These are phyloP conservation scores for Trachymyrmex cornetzi DNA, from an alignment of 1,140 invertebrate genomes.

Conservation along the genomic window DNA sequence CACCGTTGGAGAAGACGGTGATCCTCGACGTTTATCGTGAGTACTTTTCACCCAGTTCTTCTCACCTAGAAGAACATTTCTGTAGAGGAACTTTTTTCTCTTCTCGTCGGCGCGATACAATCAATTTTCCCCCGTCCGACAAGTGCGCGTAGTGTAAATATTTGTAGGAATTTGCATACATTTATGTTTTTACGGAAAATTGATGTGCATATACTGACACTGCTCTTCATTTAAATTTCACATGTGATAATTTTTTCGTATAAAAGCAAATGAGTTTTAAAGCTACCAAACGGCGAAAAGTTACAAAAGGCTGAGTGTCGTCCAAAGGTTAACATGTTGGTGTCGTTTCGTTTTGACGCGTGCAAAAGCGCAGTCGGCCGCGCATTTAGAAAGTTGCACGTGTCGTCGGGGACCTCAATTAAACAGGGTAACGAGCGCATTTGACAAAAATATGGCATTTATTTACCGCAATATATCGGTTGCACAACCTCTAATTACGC, in stretches of 20 bases:
- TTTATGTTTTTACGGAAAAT: neutral
- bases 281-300: neutral
- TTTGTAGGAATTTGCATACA: neutral
- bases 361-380: neutral
- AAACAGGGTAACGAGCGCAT: conserved; percentile 9
- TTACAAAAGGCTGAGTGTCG: neutral
- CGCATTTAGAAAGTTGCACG: neutral
- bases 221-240: conserved; percentile 10
- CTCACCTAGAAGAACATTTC: neutral
- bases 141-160: neutral
- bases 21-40: conserved; percentile 93
- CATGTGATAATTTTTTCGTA: neutral
- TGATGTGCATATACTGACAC: neutral
- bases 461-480: conserved; percentile 46
- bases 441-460: conserved; percentile 49
- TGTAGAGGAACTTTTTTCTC: neutral
- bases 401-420: neutral
- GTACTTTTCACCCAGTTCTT: conserved; percentile 79
- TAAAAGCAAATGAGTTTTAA: neutral
- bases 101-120: neutral
- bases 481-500: conserved; percentile 14
- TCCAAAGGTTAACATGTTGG: neutral
- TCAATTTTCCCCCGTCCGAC: neutral
- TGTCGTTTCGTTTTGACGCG: neutral
- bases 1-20: conserved; percentile 92